Conservation (phyloP, 2,113 vertebrate genomes). For the Pluvialis apricaria region DNA sequence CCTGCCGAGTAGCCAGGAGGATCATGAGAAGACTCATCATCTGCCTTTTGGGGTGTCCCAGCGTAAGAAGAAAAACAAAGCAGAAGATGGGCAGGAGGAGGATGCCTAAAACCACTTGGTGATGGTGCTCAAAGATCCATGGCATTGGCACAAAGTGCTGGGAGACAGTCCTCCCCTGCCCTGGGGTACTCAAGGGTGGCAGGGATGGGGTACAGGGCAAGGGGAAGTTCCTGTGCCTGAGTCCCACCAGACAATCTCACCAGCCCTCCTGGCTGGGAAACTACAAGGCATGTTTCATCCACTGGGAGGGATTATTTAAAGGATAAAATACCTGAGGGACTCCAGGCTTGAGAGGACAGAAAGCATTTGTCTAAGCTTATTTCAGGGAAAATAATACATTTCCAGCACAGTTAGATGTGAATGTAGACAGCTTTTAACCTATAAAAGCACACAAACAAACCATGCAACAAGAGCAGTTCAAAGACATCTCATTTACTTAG, state of each 20-base stretch:
- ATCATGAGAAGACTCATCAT: not conserved
- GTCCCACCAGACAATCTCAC: not conserved
- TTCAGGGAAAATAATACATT: constrained; percentile 2
- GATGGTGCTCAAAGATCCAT: not conserved
- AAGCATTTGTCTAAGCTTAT: not conserved
- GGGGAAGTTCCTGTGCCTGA: not conserved
- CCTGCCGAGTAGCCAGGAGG: not conserved
- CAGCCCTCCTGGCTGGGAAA: not conserved
- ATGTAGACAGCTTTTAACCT: constrained; percentile 3
- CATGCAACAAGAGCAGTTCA: not conserved
- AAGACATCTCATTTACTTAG: constrained; percentile 8
- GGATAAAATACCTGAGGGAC: not conserved
- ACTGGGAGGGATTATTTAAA: not conserved
- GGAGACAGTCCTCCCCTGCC: not conserved
- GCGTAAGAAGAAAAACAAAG: not conserved
- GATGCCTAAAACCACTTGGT: not conserved
- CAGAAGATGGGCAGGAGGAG: not conserved
- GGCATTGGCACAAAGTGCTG: not conserved
- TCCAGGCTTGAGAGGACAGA: not conserved
- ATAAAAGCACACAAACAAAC: not conserved
- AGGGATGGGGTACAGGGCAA: not conserved
- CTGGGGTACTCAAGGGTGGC: not conserved
- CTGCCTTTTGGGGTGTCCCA: not conserved
- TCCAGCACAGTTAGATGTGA: not conserved
- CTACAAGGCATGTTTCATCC: not conserved